Evolutionary conservation across 1,140 invertebrate genomes (phyloP).

Genomic region (Vanessa tameamea): DNA sequence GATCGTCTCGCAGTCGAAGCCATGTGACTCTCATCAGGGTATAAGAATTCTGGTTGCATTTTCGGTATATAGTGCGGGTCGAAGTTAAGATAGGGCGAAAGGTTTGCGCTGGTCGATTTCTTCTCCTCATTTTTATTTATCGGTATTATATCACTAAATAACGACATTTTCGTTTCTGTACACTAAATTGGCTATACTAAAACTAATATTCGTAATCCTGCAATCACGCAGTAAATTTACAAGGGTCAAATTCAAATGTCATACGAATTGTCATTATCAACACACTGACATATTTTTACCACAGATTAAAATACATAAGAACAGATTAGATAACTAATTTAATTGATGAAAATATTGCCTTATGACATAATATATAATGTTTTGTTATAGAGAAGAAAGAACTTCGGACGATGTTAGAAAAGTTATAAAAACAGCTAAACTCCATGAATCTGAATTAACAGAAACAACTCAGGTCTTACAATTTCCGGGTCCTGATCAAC

Average conservation of each 20-base stretch:
- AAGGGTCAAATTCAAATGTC: constrained; percentile 48
- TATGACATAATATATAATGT: neutral
- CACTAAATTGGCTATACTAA: constrained; percentile 65
- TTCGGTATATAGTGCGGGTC: constrained; percentile 91
- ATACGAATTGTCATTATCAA: constrained; percentile 1
- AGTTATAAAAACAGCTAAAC: constrained; percentile 85
- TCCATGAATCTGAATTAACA: constrained; percentile 84
- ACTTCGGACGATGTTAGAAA: constrained; percentile 82
- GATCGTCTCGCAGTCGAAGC: constrained; percentile 76
- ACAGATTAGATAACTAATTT: neutral
- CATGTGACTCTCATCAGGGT: constrained; percentile 87
- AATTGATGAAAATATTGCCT: neutral
- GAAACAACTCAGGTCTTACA: constrained; percentile 85
- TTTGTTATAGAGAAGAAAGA: constrained; percentile 68
- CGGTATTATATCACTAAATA: constrained; percentile 71
- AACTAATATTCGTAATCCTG: constrained; percentile 49
- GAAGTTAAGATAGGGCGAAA: constrained; percentile 96
- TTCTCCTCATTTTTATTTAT: constrained; percentile 71
- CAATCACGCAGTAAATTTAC: constrained; percentile 60
- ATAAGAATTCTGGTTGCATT: constrained; percentile 95
- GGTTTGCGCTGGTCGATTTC: constrained; percentile 66
- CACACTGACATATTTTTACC: neutral
- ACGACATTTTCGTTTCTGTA: constrained; percentile 65
- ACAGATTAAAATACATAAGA: neutral
- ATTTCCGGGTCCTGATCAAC: constrained; percentile 75